Conservation (phyloP, 2,113 vertebrate genomes). For the Tauraco erythrolophus region DNA sequence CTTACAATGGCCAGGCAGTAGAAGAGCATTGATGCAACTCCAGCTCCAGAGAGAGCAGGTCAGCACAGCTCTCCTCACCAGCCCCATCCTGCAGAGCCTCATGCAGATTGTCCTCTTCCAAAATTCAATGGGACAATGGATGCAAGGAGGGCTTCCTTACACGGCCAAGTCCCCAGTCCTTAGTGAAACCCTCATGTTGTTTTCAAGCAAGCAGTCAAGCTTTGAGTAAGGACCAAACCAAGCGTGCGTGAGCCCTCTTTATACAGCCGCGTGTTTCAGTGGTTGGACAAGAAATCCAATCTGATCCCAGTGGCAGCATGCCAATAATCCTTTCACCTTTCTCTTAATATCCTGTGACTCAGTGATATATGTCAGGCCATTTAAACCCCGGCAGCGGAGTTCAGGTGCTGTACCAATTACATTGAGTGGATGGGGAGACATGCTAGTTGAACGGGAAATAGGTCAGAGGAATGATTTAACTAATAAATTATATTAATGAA, state of each 20-base stretch:
- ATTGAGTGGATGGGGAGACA: conserved; percentile 10
- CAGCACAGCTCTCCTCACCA: neutral
- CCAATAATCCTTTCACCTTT: conserved; percentile 64
- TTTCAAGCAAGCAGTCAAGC: neutral
- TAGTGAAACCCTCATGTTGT: neutral
- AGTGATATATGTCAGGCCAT: conserved; percentile 59
- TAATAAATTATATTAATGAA: conserved; percentile 66
- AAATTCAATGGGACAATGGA: neutral
- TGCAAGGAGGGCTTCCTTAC: neutral
- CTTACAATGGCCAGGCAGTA: neutral
- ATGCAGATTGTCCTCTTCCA: accelerated
- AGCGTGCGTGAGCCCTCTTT: neutral
- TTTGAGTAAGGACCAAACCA: neutral
- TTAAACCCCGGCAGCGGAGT: conserved; percentile 17
- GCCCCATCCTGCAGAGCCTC: neutral
- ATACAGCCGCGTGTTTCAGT: neutral
- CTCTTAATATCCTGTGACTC: conserved; percentile 66
- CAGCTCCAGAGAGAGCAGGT: neutral
- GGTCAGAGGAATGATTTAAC: conserved; percentile 27
- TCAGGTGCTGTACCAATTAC: conserved; percentile 54
- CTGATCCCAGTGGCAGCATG: neutral
- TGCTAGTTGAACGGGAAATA: conserved; percentile 26
- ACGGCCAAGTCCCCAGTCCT: neutral
- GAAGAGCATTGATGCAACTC: neutral
- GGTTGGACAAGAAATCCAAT: conserved; percentile 35